A percentile compares a stretch with the other conserved stretches of the same genome.
Evolutionary conservation across 2,113 vertebrate species (phyloP).

Genomic region (Pygoscelis adeliae): DNA sequence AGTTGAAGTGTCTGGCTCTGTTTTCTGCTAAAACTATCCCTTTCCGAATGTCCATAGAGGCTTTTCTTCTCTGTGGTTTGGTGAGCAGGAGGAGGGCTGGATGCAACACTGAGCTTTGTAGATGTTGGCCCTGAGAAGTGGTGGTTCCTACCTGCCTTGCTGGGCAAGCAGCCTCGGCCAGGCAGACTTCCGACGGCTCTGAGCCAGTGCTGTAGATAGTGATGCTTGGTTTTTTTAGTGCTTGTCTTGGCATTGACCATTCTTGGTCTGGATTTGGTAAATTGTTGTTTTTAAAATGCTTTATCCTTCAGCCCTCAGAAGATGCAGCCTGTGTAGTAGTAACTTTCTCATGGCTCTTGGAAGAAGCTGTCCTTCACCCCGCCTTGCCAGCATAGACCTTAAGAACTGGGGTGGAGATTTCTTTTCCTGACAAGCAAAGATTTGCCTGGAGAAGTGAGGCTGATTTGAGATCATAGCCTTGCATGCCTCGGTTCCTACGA

Average conservation of each 20-base stretch:
- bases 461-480: not conserved
- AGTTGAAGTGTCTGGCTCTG: not conserved
- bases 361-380: not conserved
- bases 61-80: not conserved
- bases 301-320: not conserved
- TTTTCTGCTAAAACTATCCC: not conserved
- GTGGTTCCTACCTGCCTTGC: not conserved
- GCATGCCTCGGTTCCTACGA: not conserved
- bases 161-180: not conserved
- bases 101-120: not conserved
- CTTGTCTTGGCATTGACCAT: not conserved
- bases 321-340: not conserved
- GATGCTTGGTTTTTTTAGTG: not conserved
- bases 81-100: not conserved
- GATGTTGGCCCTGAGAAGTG: not conserved
- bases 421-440: not conserved
- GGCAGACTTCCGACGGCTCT: not conserved
- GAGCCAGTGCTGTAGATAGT: not conserved
- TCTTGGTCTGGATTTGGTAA: not conserved
- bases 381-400: not conserved
- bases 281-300: not conserved
- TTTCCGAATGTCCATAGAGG: not conserved
- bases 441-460: not conserved
- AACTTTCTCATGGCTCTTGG: not conserved
- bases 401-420: not conserved